Evolutionary conservation across 1,140 invertebrate species (phyloP).

Genomic region (Bombus huntii): DNA sequence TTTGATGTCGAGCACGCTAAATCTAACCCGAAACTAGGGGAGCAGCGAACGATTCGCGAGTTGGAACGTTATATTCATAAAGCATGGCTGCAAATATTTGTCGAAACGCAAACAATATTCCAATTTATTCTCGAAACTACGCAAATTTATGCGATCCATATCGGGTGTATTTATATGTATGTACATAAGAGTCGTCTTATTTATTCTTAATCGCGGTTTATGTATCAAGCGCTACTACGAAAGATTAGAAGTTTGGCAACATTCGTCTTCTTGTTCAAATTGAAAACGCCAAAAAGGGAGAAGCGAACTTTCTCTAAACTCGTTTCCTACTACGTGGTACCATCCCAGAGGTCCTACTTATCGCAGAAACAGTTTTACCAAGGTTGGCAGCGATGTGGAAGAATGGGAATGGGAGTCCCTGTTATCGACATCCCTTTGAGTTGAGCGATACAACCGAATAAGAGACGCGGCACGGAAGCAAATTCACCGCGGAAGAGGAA

Average conservation of each 20-base stretch:
- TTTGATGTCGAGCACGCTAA: conserved; percentile 42
- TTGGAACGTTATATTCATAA: background rate
- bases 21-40: background rate
- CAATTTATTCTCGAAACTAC: no score
- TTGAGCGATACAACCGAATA: conserved; percentile 44
- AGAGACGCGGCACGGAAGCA: conserved; percentile 45
- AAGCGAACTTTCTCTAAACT: background rate
- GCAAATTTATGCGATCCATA: background rate
- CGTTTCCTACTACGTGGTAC: background rate
- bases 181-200: no score
- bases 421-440: conserved; percentile 50
- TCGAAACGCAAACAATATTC: conserved; percentile 10
- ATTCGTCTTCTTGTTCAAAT: background rate
- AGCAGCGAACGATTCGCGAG: conserved; percentile 48
- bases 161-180: no score
- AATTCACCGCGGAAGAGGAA: conserved; percentile 41
- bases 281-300: background rate
- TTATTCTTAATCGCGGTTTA: no score
- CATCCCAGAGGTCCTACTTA: background rate
- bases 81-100: background rate
- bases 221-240: no score
- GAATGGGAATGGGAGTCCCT: conserved; percentile 50
- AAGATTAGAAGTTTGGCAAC: background rate
- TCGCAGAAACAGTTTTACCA: background rate
- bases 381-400: conserved; percentile 22